Evolutionary conservation across 2,113 vertebrate genomes (phyloP).

Genomic region (Macrotus californicus): DNA sequence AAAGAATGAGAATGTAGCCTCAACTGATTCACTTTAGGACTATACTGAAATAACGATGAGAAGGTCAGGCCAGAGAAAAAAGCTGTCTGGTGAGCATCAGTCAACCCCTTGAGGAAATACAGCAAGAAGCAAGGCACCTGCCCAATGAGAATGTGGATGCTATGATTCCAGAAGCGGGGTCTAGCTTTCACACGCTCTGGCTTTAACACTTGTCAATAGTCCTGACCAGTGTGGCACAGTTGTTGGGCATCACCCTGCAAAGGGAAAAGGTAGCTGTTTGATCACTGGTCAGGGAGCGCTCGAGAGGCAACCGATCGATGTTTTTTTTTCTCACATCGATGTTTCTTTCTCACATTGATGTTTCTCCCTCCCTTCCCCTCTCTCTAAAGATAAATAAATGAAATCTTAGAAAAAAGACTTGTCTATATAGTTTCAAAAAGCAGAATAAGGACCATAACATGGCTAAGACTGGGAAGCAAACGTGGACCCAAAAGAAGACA

Average conservation of each 20-base stretch:
- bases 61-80: background rate
- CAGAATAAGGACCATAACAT: background rate
- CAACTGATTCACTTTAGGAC: background rate
- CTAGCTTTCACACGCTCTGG: background rate
- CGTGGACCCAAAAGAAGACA: background rate
- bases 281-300: too few species aligned
- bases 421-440: background rate
- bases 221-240: background rate
- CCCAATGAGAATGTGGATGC: accelerated
- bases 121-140: too few species aligned
- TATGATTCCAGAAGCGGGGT: background rate
- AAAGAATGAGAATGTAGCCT: constrained; percentile 44
- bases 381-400: background rate
- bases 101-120: background rate
- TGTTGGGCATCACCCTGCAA: background rate
- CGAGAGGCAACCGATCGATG: background rate
- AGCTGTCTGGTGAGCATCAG: background rate
- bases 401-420: background rate
- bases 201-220: background rate
- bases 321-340: background rate
- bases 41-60: background rate
- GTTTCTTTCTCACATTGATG: background rate
- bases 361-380: background rate
- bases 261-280: background rate
- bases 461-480: background rate